Evolutionary conservation across 2,888 invertebrate genomes (phyloP), one percentile per base, ranked within the genome.

Genomic region (Lochmaea crataegi): DNA sequence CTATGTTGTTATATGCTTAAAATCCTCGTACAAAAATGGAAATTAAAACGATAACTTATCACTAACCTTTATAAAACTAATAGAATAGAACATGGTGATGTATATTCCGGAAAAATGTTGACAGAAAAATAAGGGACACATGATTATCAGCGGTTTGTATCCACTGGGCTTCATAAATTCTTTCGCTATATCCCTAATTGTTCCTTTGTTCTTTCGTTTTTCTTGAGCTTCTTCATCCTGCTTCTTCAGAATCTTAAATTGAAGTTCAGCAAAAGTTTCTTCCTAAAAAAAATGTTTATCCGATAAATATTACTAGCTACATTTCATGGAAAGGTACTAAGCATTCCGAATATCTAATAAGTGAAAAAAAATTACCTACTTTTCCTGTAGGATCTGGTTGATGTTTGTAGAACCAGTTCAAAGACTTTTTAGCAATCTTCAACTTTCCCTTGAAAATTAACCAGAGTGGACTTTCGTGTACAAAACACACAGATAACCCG

Each of bases 71-170:
- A 90, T 90, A 83, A 90, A 90, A 14, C 88, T 88, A 42, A 91
- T 90, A 0, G 90, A 90, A 81, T 90, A 91, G 83, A 90, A 91
- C n/a, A 91, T 85, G 0, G 90, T 90, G 12, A 90, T 89, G 78
- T 91, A 91, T 77, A 91, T 90, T 56, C 91, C 91, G 18, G 90
- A 88, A 76, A 89, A 90, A 78, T 91, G 90, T 82, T 91, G 91
- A 79, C 90, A 89, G 57, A 88, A 84, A 82, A 90, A 90, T 42
- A 91, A 83, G 11, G 89, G 86, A 71, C 89, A 86, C 16, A 91
- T 85, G 71, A 91, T 87, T 26, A 88, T 76, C 79, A 91, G 81
- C 0, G 91, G 90, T 81, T 91, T 91, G 84, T 89, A 90, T 14
- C 90, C 90, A 1, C 90, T 90, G 0, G 90, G 90, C 80, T 88